Percentiles rank a stretch among this genome's conserved stretches.
Evolutionary conservation across 2,797 vertebrate genomes (phyloP).

Genomic region (Macrochelys suwanniensis): DNA sequence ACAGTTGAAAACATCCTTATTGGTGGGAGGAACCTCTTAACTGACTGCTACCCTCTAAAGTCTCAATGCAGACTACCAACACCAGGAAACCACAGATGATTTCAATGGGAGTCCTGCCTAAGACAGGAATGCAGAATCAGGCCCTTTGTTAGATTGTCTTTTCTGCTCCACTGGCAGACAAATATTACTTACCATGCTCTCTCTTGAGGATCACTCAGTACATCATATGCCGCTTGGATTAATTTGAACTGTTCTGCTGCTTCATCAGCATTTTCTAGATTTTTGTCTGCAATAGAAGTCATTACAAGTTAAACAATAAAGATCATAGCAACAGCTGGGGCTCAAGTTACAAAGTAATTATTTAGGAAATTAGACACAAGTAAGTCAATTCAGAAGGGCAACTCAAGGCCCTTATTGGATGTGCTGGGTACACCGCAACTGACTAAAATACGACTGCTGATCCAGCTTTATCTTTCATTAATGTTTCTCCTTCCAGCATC

Average conservation of each 20-base stretch:
- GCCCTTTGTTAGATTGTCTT: too few species aligned
- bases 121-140: accelerated
- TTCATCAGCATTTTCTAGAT: constrained; percentile 91
- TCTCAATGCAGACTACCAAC: accelerated
- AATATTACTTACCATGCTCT: constrained; percentile 89
- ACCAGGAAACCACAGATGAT: accelerated
- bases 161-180: accelerated
- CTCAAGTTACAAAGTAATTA: accelerated
- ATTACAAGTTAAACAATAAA: neutral
- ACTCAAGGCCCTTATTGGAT: neutral
- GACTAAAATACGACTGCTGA: neutral
- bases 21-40: neutral
- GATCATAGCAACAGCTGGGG: neutral
- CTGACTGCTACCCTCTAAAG: neutral
- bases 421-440: too few species aligned
- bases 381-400: accelerated
- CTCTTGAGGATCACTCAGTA: constrained; percentile 95
- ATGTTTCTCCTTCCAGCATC: neutral
- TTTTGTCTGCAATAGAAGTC: constrained; percentile 90
- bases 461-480: neutral
- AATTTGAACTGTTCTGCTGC: constrained; percentile 96
- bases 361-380: neutral
- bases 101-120: accelerated
- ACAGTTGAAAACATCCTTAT: neutral
- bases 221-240: constrained; percentile 97